phyloP scores from a whole-genome alignment of 2,888 invertebrate species.

The Phyllotreta cruciferae region DNA sequence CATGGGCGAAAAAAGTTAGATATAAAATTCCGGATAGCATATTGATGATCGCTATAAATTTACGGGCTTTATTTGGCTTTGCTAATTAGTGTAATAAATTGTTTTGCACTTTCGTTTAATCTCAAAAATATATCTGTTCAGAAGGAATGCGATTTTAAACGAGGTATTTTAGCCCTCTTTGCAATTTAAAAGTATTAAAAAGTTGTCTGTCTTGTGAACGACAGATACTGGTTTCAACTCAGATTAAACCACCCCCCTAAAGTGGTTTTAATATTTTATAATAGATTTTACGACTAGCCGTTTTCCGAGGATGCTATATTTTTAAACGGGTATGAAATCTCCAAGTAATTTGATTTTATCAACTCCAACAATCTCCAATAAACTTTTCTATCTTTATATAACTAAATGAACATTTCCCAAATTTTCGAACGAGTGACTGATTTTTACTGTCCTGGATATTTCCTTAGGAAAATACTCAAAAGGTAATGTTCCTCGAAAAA shows the following conservation, averaged over 20 bases:
- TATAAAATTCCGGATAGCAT: no score
- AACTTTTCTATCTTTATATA: conserved; percentile 25
- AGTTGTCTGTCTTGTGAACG: conserved; percentile 11
- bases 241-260: conserved; percentile 11
- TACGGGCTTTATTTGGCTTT: no score
- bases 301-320: conserved; percentile 21
- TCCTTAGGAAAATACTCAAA: conserved; percentile 29
- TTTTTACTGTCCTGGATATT: conserved; percentile 27
- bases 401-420: conserved; percentile 29
- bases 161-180: neutral
- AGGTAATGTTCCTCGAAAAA: conserved; percentile 31
- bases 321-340: conserved; percentile 24
- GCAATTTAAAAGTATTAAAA: conserved; percentile 8
- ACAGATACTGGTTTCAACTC: conserved; percentile 9
- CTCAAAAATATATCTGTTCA: no score
- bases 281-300: conserved; percentile 19
- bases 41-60: no score
- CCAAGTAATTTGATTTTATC: conserved; percentile 28
- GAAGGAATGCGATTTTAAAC: no score
- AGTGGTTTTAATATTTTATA: conserved; percentile 26
- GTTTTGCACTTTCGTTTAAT: no score
- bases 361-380: conserved; percentile 27
- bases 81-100: no score
- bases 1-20: no score
- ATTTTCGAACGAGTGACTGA: conserved; percentile 30